These are phyloP conservation scores for Heterodera filipjevi DNA, from an alignment of 2,888 invertebrate species.

Conservation along the genomic window DNA sequence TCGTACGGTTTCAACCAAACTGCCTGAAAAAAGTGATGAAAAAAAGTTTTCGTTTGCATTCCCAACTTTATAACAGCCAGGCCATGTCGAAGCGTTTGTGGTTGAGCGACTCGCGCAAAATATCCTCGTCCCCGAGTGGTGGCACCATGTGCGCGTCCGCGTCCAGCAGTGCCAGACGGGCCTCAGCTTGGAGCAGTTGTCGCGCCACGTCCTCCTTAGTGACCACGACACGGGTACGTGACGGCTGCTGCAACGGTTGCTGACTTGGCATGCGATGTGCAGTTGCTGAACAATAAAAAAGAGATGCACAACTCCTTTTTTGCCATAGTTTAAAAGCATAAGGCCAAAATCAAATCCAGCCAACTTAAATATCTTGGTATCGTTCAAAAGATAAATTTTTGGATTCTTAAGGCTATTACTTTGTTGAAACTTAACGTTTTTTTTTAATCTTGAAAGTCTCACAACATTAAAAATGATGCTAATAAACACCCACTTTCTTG, in stretches of 20 bases:
- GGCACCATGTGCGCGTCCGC: slow-evolving; percentile 43
- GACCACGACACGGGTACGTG: slow-evolving; percentile 3
- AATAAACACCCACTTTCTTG: too few relatives aligned
- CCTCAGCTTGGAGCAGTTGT: slow-evolving; percentile 45
- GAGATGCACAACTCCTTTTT: too few relatives aligned
- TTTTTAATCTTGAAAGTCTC: too few relatives aligned
- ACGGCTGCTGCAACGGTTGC: neutral
- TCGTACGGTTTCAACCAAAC: slow-evolving; percentile 43
- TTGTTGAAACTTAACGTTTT: too few relatives aligned
- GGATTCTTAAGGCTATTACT: too few relatives aligned
- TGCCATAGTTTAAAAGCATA: too few relatives aligned
- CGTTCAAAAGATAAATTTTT: too few relatives aligned
- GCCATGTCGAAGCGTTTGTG: slow-evolving; percentile 53
- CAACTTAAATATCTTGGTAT: too few relatives aligned
- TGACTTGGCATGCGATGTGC: too few relatives aligned
- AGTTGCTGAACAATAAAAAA: too few relatives aligned
- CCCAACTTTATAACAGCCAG: slow-evolving; percentile 48
- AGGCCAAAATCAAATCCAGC: too few relatives aligned
- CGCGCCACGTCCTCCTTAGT: slow-evolving; percentile 34
- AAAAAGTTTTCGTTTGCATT: neutral
- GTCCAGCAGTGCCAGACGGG: slow-evolving; percentile 41
- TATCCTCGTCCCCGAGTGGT: slow-evolving; percentile 46
- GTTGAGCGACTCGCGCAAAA: slow-evolving; percentile 45
- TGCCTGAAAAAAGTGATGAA: slow-evolving; percentile 42
- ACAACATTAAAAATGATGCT: too few relatives aligned